phyloP scores from a whole-genome alignment of 2,113 vertebrate species.

The Pelecanoides urinatrix region DNA sequence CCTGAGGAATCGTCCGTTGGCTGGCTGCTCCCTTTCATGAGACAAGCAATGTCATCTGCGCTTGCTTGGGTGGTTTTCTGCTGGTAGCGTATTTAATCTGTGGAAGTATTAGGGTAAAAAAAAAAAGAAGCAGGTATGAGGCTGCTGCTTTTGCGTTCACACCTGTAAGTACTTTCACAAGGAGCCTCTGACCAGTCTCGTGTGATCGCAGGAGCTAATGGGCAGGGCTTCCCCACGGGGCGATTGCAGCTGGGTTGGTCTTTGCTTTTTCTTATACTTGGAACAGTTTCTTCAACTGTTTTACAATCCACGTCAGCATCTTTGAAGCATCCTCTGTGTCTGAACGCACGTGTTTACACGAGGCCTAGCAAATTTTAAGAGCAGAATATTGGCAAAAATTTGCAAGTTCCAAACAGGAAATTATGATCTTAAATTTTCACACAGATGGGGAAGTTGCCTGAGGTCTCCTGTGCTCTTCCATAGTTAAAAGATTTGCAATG shows the following conservation, averaged over 20 bases:
- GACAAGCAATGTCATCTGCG: accelerated
- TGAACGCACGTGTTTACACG: accelerated
- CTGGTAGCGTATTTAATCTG: accelerated
- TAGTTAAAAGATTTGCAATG: not conserved
- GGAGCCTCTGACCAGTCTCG: not conserved
- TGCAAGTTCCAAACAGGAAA: not conserved
- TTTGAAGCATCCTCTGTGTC: accelerated
- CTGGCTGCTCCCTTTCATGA: not conserved
- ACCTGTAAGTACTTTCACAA: not conserved
- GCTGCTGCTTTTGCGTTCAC: not conserved
- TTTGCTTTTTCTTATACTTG: not conserved
- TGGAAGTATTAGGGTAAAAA: not conserved
- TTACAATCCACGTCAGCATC: accelerated
- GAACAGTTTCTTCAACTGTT: not conserved
- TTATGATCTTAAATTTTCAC: accelerated
- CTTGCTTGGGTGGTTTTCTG: not conserved
- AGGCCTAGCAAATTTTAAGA: not conserved
- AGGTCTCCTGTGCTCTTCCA: not conserved
- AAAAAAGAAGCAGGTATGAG: no score
- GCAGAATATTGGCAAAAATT: not conserved
- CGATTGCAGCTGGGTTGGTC: accelerated
- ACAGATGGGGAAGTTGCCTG: accelerated
- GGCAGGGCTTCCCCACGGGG: not conserved
- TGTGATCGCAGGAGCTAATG: accelerated
- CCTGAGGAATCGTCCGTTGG: accelerated